These are phyloP conservation scores for Macrotus californicus DNA, from an alignment of 2,113 vertebrate species.

Conservation along the genomic window DNA sequence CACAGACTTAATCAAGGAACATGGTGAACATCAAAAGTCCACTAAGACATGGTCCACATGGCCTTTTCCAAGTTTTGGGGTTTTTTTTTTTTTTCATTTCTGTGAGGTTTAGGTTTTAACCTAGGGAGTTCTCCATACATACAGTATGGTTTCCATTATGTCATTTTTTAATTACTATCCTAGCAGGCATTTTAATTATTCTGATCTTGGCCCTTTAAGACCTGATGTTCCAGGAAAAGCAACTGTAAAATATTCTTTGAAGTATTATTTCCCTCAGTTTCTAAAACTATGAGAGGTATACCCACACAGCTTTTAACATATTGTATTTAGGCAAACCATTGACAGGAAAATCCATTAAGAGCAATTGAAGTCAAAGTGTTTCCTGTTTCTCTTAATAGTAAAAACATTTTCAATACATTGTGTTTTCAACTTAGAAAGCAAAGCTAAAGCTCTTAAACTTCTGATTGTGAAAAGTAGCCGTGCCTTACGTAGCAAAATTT, in stretches of 20 bases:
- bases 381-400: slow-evolving; percentile 28
- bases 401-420: neutral
- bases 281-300: neutral
- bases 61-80: neutral
- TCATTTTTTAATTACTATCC: neutral
- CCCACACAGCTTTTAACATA: neutral
- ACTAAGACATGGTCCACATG: neutral
- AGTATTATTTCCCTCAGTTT: neutral
- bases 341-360: slow-evolving; percentile 59
- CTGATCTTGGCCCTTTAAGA: neutral
- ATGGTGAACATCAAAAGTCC: neutral
- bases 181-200: slow-evolving; percentile 6
- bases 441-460: neutral
- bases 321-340: slow-evolving; percentile 38
- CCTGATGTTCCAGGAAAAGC: neutral
- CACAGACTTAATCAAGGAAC: neutral
- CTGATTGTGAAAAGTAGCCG: neutral
- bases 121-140: neutral
- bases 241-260: slow-evolving; percentile 22
- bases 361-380: slow-evolving; percentile 29
- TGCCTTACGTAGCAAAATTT: neutral
- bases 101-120: neutral
- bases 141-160: neutral
- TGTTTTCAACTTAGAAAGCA: slow-evolving; percentile 1
- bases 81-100: neutral